Evolutionary conservation across 2,888 invertebrate species (phyloP).

Genomic region (Glyphotaelius pellucidus): DNA sequence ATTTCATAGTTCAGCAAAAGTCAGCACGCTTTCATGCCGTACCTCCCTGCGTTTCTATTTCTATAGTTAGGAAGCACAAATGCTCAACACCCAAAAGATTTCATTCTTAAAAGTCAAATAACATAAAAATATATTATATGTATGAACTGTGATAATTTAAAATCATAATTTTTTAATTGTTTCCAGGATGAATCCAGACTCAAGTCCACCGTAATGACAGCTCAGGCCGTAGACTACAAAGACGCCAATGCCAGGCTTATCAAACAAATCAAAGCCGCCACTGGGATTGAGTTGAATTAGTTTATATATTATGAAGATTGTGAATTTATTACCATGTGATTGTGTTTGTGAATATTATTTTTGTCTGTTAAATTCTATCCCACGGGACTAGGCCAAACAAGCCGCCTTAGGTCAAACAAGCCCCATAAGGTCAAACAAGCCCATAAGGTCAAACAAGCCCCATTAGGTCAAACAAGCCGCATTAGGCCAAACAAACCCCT

Average conservation of each 20-base stretch:
- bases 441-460: background rate
- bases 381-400: background rate
- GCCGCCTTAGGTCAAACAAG: too few relatives aligned
- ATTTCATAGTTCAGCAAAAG: too few relatives aligned
- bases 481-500: too few relatives aligned
- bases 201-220: slow-evolving; percentile 84
- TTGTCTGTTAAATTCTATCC: background rate
- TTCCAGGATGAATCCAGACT: slow-evolving; percentile 88
- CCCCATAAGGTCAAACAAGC: too few relatives aligned
- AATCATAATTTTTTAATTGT: background rate
- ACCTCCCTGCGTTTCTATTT: too few relatives aligned
- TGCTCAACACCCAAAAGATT: too few relatives aligned
- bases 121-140: too few relatives aligned
- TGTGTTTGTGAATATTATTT: background rate
- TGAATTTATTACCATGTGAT: background rate
- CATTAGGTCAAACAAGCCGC: background rate
- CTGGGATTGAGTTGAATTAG: slow-evolving; percentile 77
- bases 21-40: too few relatives aligned
- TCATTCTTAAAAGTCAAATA: too few relatives aligned
- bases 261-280: slow-evolving; percentile 82
- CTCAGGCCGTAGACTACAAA: slow-evolving; percentile 85
- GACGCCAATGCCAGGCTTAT: slow-evolving; percentile 86
- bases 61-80: too few relatives aligned
- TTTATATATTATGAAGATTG: background rate
- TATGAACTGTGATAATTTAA: too few relatives aligned